A percentile compares a stretch with the other conserved stretches of the same genome.
Conservation (phyloP, 2,797 vertebrate genomes). For the Anguilla anguilla region DNA sequence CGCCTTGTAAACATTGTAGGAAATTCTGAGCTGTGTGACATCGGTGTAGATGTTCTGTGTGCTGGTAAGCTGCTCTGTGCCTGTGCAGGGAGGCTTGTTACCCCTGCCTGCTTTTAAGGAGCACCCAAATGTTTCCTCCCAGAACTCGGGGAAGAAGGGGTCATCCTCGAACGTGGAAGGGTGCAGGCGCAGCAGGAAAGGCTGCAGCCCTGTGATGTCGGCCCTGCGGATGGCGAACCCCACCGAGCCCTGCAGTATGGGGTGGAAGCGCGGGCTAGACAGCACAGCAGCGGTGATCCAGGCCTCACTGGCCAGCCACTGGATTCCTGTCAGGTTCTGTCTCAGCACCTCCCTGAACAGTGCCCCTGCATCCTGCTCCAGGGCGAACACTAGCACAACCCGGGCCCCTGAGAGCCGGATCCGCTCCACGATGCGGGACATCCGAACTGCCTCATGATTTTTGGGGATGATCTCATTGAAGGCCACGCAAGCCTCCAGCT, state of each 20-base stretch:
- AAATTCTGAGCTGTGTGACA: slow-evolving; percentile 79
- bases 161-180: slow-evolving; percentile 60
- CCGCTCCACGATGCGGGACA: slow-evolving; percentile 66
- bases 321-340: slow-evolving; percentile 72
- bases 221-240: slow-evolving; percentile 75
- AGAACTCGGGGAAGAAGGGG: slow-evolving; percentile 73
- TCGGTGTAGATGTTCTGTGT: slow-evolving; percentile 76
- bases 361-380: slow-evolving; percentile 75
- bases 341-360: slow-evolving; percentile 70
- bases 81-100: slow-evolving; percentile 63
- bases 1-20: slow-evolving; percentile 80
- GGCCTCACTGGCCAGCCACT: slow-evolving; percentile 81
- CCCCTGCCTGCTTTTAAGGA: slow-evolving; percentile 44
- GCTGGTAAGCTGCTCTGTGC: slow-evolving; percentile 65
- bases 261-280: slow-evolving; percentile 65
- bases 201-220: slow-evolving; percentile 66
- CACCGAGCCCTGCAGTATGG: slow-evolving; percentile 74
- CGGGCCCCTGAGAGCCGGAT: slow-evolving; percentile 65
- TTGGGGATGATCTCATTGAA: slow-evolving; percentile 77
- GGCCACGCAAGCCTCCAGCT: slow-evolving; percentile 70
- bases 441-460: slow-evolving; percentile 60
- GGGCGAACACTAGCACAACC: slow-evolving; percentile 77
- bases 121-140: slow-evolving; percentile 77
- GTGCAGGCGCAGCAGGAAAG: slow-evolving; percentile 72
- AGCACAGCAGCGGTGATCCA: slow-evolving; percentile 80